Base-by-base conservation (phyloP, 2,797 vertebrate genomes). In the Bradypus variegatus region DNA sequence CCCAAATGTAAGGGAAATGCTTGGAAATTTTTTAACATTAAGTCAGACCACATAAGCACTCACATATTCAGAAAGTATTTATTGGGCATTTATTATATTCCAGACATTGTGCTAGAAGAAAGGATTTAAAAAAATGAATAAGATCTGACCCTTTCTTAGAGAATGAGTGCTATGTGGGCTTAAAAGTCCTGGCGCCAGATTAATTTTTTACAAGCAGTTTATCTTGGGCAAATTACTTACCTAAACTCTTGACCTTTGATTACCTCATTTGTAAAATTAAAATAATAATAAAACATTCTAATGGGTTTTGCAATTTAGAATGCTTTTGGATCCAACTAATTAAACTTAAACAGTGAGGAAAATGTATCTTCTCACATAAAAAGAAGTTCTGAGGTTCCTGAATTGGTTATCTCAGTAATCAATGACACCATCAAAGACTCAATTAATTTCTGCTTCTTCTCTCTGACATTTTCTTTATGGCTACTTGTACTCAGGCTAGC, bases 281-380 rank as follows among this genome's bases (percentile, higher is more conserved):
- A 93, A 80, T 80, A 87, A 79, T 83, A 92, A 88, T 77, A 91
- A 69, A 67, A 65, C 27, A 55, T 62, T 88, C 80, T 90, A 92
- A 90, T 89, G 73, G 50, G 53, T 91, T 94, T 94, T 90, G 31
- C 64, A n/a, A 77, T 45, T 88, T 70, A 90, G 90, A 31, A 92
- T 80, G 53, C 45, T 93, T 62, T 91, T 36, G 76, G 65, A 15
- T 69, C 12, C 41, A 77, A 79, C 27, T 64, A 93, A 81, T 92
- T 92, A 48, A 31, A 64, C 64, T 94, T 91, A 83, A 89, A 91
- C 92, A 84, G 69, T 70, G 72, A 89, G 64, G 79, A 86, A 76
- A 93, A 50, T 50, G 6, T 62, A 67, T 64, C 45, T 88, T 33
- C 10, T 90, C 80, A 50, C 64, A 83, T 69, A 64, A n/a, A 91